Conservation (phyloP, 2,113 vertebrate genomes). For the Catagonus wagneri region DNA sequence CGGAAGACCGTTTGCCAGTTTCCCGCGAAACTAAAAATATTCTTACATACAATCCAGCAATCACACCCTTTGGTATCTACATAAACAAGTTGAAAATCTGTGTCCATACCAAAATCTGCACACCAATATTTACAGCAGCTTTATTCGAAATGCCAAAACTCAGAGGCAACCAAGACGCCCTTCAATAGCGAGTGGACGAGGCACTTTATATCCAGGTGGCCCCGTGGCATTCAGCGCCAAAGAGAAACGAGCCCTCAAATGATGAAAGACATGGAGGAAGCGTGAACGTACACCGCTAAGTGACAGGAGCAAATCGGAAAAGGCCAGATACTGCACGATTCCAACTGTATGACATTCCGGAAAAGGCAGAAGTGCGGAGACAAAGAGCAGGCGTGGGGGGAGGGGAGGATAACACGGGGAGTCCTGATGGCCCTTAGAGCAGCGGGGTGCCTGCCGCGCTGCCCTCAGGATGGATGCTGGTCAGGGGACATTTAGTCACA, state of each 20-base stretch:
- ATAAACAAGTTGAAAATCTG: background rate
- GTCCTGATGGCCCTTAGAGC: background rate
- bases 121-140: background rate
- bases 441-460: too few relatives aligned
- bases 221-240: too few relatives aligned
- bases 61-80: too few relatives aligned
- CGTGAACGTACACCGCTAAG: background rate
- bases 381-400: background rate
- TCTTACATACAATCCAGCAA: background rate
- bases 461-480: rapidly evolving
- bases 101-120: background rate
- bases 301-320: background rate
- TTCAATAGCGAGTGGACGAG: background rate
- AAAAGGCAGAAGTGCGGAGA: background rate
- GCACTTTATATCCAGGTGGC: background rate
- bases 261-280: rapidly evolving
- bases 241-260: background rate
- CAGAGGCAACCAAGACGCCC: background rate
- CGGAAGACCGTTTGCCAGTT: background rate
- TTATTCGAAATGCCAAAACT: background rate
- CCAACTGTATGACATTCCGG: background rate
- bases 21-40: background rate
- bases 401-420: too few relatives aligned
- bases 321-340: too few relatives aligned
- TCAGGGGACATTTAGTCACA: rapidly evolving